Evolutionary conservation across 2,888 invertebrate genomes (phyloP).

Genomic region (Leptopilina syphax): DNA sequence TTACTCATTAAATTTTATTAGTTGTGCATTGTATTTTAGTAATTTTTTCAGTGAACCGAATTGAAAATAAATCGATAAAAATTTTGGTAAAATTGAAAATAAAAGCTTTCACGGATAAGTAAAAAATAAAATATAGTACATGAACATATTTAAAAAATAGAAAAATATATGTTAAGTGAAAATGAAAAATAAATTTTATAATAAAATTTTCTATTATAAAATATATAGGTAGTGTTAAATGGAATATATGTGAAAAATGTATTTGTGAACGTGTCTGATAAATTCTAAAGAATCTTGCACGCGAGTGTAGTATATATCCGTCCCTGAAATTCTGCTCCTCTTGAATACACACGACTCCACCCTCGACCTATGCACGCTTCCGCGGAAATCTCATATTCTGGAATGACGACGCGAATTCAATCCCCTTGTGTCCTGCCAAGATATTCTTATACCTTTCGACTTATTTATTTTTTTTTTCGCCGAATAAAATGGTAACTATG

Average conservation of each 20-base stretch:
- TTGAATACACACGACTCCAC: constrained; percentile 56
- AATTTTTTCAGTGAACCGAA: no score
- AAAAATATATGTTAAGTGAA: no score
- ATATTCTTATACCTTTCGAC: constrained; percentile 43
- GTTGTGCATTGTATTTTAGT: no score
- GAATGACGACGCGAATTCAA: constrained; percentile 71
- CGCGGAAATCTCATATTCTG: constrained; percentile 72
- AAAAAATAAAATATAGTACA: no score
- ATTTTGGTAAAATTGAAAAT: no score
- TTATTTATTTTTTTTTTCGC: constrained; percentile 11
- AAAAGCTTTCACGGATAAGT: no score
- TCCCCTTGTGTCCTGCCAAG: constrained; percentile 55
- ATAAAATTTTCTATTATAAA: no score
- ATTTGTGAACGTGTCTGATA: constrained; percentile 26
- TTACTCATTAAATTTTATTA: no score
- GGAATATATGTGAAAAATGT: constrained; percentile 39
- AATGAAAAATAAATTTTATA: no score
- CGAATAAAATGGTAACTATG: constrained; percentile 40
- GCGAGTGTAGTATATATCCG: constrained; percentile 57
- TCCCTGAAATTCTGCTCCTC: constrained; percentile 61
- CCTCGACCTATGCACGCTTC: constrained; percentile 57
- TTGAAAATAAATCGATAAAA: no score
- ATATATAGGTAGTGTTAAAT: no score
- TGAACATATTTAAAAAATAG: no score
- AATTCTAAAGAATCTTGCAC: constrained; percentile 45